These are phyloP conservation scores for Strigamia crassipes DNA, from an alignment of 2,888 invertebrate genomes.

Conservation along the genomic window DNA sequence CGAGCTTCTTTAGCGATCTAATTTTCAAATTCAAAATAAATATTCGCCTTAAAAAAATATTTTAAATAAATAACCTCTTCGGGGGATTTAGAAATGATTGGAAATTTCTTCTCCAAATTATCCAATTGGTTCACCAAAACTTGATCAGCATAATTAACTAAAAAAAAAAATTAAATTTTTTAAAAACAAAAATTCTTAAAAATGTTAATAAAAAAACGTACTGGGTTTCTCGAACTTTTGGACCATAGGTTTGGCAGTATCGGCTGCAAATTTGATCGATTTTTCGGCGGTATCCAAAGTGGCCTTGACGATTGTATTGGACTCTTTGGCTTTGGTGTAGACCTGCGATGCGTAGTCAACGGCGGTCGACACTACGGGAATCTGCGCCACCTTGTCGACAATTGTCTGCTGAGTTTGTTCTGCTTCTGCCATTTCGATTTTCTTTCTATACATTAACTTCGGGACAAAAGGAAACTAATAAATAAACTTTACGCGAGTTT, in stretches of 20 bases:
- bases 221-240: constrained; percentile 72
- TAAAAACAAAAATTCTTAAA: neutral
- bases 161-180: neutral
- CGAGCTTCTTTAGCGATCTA: constrained; percentile 48
- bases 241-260: constrained; percentile 74
- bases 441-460: constrained; percentile 36
- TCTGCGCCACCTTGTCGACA: constrained; percentile 73
- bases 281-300: constrained; percentile 60
- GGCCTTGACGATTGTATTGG: constrained; percentile 55
- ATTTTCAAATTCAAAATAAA: constrained; percentile 13
- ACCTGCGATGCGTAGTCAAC: constrained; percentile 74
- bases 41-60: neutral
- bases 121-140: constrained; percentile 82
- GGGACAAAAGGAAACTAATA: neutral
- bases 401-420: constrained; percentile 15
- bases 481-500: no score
- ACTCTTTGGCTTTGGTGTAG: constrained; percentile 74
- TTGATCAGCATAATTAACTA: constrained; percentile 56
- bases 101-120: constrained; percentile 80
- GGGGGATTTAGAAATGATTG: constrained; percentile 80
- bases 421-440: constrained; percentile 26
- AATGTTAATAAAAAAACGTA: constrained; percentile 52
- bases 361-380: constrained; percentile 82
- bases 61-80: constrained; percentile 68
- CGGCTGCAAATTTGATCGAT: constrained; percentile 73